Percentiles rank a stretch among this genome's conserved stretches.
phyloP scores from a whole-genome alignment of 2,113 vertebrate species.

The Chaetodon trifascialis region DNA sequence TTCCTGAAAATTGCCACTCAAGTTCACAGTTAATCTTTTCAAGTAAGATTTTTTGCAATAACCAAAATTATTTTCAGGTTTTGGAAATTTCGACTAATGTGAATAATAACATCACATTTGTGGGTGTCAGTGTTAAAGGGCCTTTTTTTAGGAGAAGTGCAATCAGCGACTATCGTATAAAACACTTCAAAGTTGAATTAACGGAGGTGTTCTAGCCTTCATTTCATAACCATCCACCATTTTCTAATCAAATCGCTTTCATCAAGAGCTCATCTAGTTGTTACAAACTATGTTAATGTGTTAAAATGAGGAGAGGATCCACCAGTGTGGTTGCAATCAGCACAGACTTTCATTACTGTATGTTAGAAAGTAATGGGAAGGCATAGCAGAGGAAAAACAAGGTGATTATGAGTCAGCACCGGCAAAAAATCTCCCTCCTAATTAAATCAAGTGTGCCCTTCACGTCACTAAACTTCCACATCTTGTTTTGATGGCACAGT shows the following conservation, averaged over 20 bases:
- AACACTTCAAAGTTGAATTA: slow-evolving; percentile 59
- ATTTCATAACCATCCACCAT: slow-evolving; percentile 59
- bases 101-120: not conserved
- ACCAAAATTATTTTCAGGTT: slow-evolving; percentile 3
- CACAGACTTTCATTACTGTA: slow-evolving; percentile 72
- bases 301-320: slow-evolving; percentile 66
- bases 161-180: slow-evolving; percentile 51
- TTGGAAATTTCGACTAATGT: not conserved
- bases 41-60: not conserved
- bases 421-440: slow-evolving; percentile 63
- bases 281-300: slow-evolving; percentile 76
- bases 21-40: not conserved
- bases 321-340: slow-evolving; percentile 72
- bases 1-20: not conserved
- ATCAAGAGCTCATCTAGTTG: slow-evolving; percentile 74
- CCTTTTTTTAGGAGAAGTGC: slow-evolving; percentile 32
- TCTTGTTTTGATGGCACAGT: slow-evolving; percentile 67
- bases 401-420: slow-evolving; percentile 62
- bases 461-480: slow-evolving; percentile 75
- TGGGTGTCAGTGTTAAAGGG: slow-evolving; percentile 1
- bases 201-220: slow-evolving; percentile 43
- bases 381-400: slow-evolving; percentile 58
- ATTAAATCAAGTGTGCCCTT: slow-evolving; percentile 78
- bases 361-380: slow-evolving; percentile 61
- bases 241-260: slow-evolving; percentile 75